phyloP scores from a whole-genome alignment of 2,888 invertebrate genomes.

The Flexamia atlantica region DNA sequence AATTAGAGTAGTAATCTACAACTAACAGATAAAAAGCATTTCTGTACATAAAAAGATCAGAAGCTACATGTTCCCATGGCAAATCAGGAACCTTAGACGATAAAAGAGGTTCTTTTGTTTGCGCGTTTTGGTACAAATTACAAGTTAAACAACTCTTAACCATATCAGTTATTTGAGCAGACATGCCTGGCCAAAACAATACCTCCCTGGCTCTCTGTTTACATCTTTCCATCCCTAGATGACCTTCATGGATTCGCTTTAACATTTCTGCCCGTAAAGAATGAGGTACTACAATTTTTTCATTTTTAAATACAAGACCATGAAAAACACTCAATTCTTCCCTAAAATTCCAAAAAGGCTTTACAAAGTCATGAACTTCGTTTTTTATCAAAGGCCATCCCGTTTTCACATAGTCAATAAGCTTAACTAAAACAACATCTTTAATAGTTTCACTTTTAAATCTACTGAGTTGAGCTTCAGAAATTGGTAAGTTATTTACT shows the following conservation, averaged over 20 bases:
- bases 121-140: conserved; percentile 12
- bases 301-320: conserved; percentile 61
- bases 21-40: conserved; percentile 57
- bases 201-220: conserved; percentile 62
- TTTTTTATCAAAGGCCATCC: conserved; percentile 58
- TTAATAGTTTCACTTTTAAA: conserved; percentile 55
- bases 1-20: conserved; percentile 65
- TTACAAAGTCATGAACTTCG: conserved; percentile 38
- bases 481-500: conserved; percentile 53
- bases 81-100: conserved; percentile 51
- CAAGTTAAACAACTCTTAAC: conserved; percentile 60
- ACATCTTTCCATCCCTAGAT: conserved; percentile 65
- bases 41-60: conserved; percentile 64
- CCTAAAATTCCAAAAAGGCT: conserved; percentile 60
- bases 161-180: conserved; percentile 61
- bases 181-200: conserved; percentile 65
- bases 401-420: conserved; percentile 29
- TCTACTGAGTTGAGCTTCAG: conserved; percentile 36
- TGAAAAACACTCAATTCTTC: conserved; percentile 52
- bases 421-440: conserved; percentile 32
- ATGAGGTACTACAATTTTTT: conserved; percentile 65
- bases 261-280: conserved; percentile 57
- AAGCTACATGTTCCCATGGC: conserved; percentile 61
- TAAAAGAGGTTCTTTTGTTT: conserved; percentile 62
- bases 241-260: conserved; percentile 65